A percentile compares a stretch with the other conserved stretches of the same genome.
Conservation (phyloP, 2,888 invertebrate genomes). For the Lasioglossum figueresi region DNA sequence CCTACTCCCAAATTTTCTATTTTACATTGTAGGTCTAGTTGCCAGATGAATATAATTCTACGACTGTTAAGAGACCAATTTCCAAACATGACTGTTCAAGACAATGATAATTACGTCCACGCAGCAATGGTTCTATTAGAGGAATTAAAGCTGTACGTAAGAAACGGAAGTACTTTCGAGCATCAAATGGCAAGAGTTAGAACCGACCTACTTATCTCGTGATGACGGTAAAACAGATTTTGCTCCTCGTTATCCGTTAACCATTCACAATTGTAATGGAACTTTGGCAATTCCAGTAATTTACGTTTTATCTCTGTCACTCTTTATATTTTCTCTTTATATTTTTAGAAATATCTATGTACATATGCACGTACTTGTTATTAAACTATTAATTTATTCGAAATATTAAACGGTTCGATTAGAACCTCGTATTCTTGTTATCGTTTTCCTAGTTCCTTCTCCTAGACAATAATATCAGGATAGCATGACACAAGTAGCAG, state of each 20-base stretch:
- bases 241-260: not conserved
- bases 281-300: not conserved
- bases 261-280: not conserved
- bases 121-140: slow-evolving; percentile 74
- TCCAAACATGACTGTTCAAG: slow-evolving; percentile 63
- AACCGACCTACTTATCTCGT: slow-evolving; percentile 79
- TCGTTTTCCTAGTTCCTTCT: slow-evolving; percentile 74
- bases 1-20: not conserved
- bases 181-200: slow-evolving; percentile 75
- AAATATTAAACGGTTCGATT: not conserved
- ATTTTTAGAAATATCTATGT: not conserved
- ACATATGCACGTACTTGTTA: not conserved
- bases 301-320: not conserved
- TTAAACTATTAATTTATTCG: slow-evolving; percentile 1
- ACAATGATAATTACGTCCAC: slow-evolving; percentile 60
- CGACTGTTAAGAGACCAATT: slow-evolving; percentile 73
- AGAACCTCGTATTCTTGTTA: slow-evolving; percentile 10
- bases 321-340: not conserved
- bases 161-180: slow-evolving; percentile 60
- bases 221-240: slow-evolving; percentile 47
- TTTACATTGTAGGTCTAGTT: slow-evolving; percentile 67
- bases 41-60: slow-evolving; percentile 75
- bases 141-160: slow-evolving; percentile 76
- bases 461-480: slow-evolving; percentile 77
- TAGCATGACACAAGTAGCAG: slow-evolving; percentile 73